Evolutionary conservation across 92 coral and sea anemone genomes (phyloP), one percentile per base, ranked within the genome.

Genomic region (Paramuricea clavata): DNA sequence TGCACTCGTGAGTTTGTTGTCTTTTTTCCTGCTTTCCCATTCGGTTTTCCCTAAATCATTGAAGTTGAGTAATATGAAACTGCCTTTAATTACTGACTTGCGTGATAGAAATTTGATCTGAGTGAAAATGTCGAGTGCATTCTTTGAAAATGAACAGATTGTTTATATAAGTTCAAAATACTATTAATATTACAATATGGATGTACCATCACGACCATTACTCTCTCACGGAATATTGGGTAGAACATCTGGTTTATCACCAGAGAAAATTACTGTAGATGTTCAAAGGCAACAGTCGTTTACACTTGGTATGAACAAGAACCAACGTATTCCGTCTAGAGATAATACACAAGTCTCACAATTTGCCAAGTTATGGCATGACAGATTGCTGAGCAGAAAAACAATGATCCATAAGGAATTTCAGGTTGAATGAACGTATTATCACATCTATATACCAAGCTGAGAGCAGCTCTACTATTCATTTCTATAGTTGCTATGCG

Each of bases 281-380:
- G 32, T 26, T 79, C 84, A 59, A 35, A 59, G 84, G 17, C 84
- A 59, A 41, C 72, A 79, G 12, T 33, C 84, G 73, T 79, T 36
- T 41, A 15, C 84, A 19, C 15, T 59, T 42, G 49, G 84, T 79
- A 1, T 67, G 59, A 30, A 52, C 35, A 79, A 39, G 60, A 60
- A 19, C 56, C 56, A 79, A n/a, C 41, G 73, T 30, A 61, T 32
- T 79, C 84, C 67, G 36, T 41, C 72, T 7, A 26, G 84, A 9
- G 84, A 79, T 59, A 30, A 35, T 27, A 31, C 57, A 28, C 39
- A 30, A 28, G 35, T 33, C 41, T 1, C 36, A 11, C 56, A 19
- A 13, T 79, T 59, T 35, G 72, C 84, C 22, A 79, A 59, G 44
- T 43, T 79, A 42, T 79, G 84, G 84, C 84, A 59, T 2, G 73